Percentiles rank a stretch among this genome's conserved stretches.
Conservation (phyloP, 1,140 invertebrate species). For the Caerostris extrusa region DNA sequence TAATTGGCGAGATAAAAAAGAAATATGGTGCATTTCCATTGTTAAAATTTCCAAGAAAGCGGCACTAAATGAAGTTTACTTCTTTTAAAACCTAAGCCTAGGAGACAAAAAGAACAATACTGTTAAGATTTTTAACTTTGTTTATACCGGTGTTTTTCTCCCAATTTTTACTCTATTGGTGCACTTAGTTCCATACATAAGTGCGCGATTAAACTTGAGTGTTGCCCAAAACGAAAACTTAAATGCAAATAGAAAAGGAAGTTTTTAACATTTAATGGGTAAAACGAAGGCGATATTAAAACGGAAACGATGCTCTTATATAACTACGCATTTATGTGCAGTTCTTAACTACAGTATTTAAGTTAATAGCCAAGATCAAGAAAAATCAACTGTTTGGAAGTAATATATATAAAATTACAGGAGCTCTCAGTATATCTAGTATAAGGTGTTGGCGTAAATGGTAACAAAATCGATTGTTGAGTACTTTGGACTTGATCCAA, state of each 20-base stretch:
- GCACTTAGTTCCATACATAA: background rate
- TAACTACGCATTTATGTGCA: background rate
- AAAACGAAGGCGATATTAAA: slow-evolving; percentile 1
- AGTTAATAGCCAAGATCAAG: slow-evolving; percentile 8
- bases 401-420: slow-evolving; percentile 37
- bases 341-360: slow-evolving; percentile 24
- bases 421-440: background rate
- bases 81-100: background rate
- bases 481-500: slow-evolving; percentile 22
- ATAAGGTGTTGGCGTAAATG: slow-evolving; percentile 3
- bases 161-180: background rate
- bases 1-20: background rate
- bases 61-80: background rate
- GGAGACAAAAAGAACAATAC: background rate
- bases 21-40: slow-evolving; percentile 3
- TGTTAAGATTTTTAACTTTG: background rate
- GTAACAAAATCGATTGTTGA: slow-evolving; percentile 19
- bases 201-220: background rate
- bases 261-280: slow-evolving; percentile 21
- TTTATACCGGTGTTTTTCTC: background rate
- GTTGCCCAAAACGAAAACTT: slow-evolving; percentile 28
- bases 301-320: background rate
- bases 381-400: background rate
- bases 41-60: background rate
- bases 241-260: slow-evolving; percentile 17